phyloP scores from a whole-genome alignment of 2,113 vertebrate species.

The Sorex fumeus region DNA sequence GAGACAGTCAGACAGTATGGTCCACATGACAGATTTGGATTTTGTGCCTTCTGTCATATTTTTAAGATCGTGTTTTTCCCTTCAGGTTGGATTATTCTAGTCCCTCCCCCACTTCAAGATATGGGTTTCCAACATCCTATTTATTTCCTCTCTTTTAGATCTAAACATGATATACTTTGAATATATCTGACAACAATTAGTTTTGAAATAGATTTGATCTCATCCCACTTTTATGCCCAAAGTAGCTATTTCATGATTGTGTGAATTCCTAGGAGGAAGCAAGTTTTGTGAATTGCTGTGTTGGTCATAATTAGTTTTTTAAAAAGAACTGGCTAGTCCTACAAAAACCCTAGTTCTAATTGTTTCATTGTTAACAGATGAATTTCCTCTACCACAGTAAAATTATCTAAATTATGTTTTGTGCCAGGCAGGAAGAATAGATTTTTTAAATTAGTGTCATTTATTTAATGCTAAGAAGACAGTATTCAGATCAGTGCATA shows the following conservation, averaged over 20 bases:
- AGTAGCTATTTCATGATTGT: slow-evolving; percentile 36
- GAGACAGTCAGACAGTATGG: too few species aligned
- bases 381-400: not conserved
- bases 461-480: slow-evolving; percentile 29
- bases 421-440: not conserved
- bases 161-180: not conserved
- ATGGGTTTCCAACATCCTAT: too few species aligned
- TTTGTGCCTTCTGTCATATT: too few species aligned
- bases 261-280: slow-evolving; percentile 20
- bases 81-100: too few species aligned
- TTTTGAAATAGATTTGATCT: slow-evolving; percentile 50
- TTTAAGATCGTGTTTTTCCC: not conserved
- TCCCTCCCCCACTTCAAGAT: too few species aligned
- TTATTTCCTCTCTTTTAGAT: not conserved
- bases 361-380: not conserved
- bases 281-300: slow-evolving; percentile 8
- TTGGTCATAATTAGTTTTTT: slow-evolving; percentile 1
- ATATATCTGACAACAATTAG: slow-evolving; percentile 40
- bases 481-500: slow-evolving; percentile 13
- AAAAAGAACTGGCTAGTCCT: not conserved
- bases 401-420: slow-evolving; percentile 37
- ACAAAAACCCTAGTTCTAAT: not conserved
- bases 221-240: slow-evolving; percentile 39
- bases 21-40: too few species aligned
- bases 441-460: slow-evolving; percentile 36